Evolutionary conservation across 2,113 vertebrate species (phyloP).

Genomic region (Microcebus ravelobensis): DNA sequence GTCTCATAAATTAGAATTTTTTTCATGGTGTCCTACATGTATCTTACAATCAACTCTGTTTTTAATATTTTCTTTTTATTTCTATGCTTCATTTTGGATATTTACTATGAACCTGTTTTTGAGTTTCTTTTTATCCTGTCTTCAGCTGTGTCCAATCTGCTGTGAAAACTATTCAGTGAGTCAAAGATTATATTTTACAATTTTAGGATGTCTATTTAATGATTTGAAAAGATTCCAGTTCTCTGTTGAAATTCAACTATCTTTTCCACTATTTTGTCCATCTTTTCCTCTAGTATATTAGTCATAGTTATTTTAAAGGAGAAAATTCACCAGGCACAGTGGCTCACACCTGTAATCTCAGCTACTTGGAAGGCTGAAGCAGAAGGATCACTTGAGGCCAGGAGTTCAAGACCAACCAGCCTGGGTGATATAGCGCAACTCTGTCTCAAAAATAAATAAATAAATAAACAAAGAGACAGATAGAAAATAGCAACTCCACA

Average conservation of each 20-base stretch:
- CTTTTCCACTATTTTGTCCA: neutral
- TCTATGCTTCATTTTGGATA: neutral
- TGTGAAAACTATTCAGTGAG: neutral
- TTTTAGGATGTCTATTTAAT: neutral
- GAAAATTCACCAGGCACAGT: too few species aligned
- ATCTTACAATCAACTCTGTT: neutral
- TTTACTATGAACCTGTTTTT: constrained; percentile 30
- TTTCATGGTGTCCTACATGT: neutral
- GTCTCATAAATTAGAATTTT: neutral
- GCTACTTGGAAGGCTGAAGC: too few species aligned
- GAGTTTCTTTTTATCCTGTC: neutral
- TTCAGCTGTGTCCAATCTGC: neutral
- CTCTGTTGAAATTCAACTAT: neutral
- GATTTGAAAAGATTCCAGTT: neutral
- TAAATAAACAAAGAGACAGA: too few species aligned
- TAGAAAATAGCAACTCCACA: neutral
- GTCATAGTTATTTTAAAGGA: constrained; percentile 33
- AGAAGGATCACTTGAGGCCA: too few species aligned
- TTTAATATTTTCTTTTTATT: neutral
- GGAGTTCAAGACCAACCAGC: too few species aligned
- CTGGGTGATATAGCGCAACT: too few species aligned
- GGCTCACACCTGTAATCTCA: too few species aligned
- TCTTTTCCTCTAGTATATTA: neutral
- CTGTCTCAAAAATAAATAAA: too few species aligned
- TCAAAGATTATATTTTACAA: neutral